These are phyloP conservation scores for Brachyptera risi DNA, from an alignment of 2,888 invertebrate genomes.

Conservation along the genomic window DNA sequence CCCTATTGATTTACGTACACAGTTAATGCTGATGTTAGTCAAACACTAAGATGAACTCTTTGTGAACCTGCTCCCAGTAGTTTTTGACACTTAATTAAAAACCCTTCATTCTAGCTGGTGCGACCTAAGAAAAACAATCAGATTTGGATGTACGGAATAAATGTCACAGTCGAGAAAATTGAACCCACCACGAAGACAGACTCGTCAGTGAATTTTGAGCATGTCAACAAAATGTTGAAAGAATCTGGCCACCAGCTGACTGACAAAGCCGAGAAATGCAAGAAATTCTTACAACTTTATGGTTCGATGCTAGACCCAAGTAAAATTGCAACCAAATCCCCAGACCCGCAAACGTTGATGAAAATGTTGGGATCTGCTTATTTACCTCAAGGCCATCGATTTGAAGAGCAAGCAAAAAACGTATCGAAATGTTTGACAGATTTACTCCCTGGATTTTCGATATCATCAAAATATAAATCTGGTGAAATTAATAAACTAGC, in stretches of 20 bases:
- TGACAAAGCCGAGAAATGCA: slow-evolving; percentile 37
- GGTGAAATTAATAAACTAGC: slow-evolving; percentile 26
- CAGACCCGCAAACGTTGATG: slow-evolving; percentile 34
- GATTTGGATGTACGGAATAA: slow-evolving; percentile 47
- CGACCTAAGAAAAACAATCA: slow-evolving; percentile 39
- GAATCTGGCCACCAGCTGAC: slow-evolving; percentile 36
- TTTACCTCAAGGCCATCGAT: slow-evolving; percentile 28
- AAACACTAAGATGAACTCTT: too few species aligned
- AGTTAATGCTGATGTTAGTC: too few species aligned
- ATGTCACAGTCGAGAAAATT: slow-evolving; percentile 38
- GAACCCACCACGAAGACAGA: slow-evolving; percentile 31
- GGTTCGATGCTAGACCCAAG: slow-evolving; percentile 13
- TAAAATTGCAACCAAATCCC: slow-evolving; percentile 25
- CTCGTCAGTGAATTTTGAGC: slow-evolving; percentile 34
- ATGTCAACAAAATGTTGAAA: slow-evolving; percentile 36
- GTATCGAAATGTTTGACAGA: slow-evolving; percentile 34
- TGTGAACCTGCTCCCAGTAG: too few species aligned
- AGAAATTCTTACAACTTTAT: slow-evolving; percentile 36
- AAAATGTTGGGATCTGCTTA: slow-evolving; percentile 36
- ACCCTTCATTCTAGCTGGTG: slow-evolving; percentile 24
- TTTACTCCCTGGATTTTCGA: slow-evolving; percentile 29
- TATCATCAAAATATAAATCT: slow-evolving; percentile 22
- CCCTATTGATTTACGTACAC: too few species aligned
- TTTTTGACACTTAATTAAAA: neutral
- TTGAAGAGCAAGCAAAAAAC: slow-evolving; percentile 32